A percentile compares a stretch with the other conserved stretches of the same genome.
Evolutionary conservation across 2,888 invertebrate genomes (phyloP).

Genomic region (Agapetus fuscipes): DNA sequence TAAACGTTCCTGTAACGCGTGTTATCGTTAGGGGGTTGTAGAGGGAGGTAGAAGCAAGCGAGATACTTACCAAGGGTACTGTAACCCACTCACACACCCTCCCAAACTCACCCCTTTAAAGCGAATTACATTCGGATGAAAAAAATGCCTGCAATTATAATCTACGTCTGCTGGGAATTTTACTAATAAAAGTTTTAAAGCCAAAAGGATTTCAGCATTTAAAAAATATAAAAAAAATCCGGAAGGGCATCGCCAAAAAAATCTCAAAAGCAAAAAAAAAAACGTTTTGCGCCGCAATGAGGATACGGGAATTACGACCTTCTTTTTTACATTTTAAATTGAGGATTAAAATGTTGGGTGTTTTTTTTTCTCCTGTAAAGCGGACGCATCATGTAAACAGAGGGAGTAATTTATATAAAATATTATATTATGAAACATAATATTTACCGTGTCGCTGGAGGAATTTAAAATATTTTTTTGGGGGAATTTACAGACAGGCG

Average conservation of each 20-base stretch:
- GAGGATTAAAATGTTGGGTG: background rate
- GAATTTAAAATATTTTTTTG: no score
- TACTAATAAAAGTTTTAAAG: constrained; percentile 22
- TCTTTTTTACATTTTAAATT: constrained; percentile 15
- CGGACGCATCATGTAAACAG: no score
- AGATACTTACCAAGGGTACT: no score
- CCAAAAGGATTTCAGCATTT: constrained; percentile 20
- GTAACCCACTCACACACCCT: background rate
- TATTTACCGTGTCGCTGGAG: no score
- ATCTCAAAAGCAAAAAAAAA: constrained; percentile 14
- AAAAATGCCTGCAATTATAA: constrained; percentile 16
- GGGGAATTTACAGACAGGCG: no score
- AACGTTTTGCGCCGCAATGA: constrained; percentile 18
- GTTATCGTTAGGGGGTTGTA: no score
- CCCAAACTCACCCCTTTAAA: constrained; percentile 8
- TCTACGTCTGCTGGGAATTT: constrained; percentile 20
- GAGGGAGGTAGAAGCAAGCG: no score
- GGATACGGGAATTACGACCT: constrained; percentile 16
- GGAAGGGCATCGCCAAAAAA: constrained; percentile 16
- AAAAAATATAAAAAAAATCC: constrained; percentile 20
- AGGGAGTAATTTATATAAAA: no score
- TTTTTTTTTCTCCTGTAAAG: background rate
- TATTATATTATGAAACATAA: no score
- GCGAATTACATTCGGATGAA: constrained; percentile 11
- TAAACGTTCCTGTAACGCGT: no score